Evolutionary conservation across 2,888 invertebrate genomes (phyloP), one percentile per base, ranked within the genome.

Genomic region (Caenorhabditis doughertyi): DNA sequence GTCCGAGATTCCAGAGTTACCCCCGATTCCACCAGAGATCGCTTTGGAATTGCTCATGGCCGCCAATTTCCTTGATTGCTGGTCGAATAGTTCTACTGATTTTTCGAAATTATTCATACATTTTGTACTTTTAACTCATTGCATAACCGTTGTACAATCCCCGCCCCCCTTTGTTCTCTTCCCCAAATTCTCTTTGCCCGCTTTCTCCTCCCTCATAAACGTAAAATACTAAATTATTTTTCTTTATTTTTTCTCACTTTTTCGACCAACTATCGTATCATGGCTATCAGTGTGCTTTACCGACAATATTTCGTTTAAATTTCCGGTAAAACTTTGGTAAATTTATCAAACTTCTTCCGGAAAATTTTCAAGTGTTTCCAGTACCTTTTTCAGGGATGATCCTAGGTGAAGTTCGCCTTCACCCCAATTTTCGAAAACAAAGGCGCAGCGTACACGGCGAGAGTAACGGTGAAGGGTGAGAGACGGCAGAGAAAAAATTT

Each of bases 1-100:
- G 29, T 99, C 98, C n/a, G 99, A 99, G 93, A 99, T 99, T 92
- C 99, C 99, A 0, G 99, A 99, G 93, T 99, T 99, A n/a, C n/a
- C n/a, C 93, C 97, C 97, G 7, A 99, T 99, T 92, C 96, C 97
- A 79, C 98, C 98, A 0, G 98, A 99, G 93, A 97, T 99, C 23
- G 87, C 87, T 25, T 94, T 99, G 91, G 99, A 99, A 93, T 94
- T 99, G 74, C 94, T 99, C 73, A 99, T 99, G 99, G 99, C 99
- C 87, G 98, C 98, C 87, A 99, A 99, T 93, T 99, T 99, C 94
- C 94, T 99, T 91, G 98, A 99, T 93, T 99, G 99, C 94, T 98
- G 95, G 94, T 25, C 32, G 21, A 27, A 18, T 16, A 47, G 32
- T 58, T 53, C n/a, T n/a, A n/a, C n/a, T n/a, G n/a, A n/a, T n/a